Base-by-base conservation (phyloP, 2,888 invertebrate species). In the Prosopocoilus inquinatus region DNA sequence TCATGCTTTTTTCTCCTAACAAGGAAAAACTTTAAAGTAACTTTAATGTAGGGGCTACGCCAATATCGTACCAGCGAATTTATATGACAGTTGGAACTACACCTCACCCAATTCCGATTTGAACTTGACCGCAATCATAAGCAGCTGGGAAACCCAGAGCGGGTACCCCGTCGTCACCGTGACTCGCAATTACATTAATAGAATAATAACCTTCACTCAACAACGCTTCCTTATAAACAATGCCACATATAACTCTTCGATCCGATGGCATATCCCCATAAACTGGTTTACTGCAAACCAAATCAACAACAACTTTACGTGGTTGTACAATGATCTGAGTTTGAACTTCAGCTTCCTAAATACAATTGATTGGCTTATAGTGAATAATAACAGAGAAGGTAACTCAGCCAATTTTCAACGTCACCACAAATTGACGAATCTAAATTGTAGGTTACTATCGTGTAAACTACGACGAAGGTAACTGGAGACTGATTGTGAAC, bases 401-500 rank as follows among this genome's bases (percentile, higher is more conserved):
- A 28, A 28, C 7, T 28, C 20, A 28, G 7, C 20, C 20, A 28
- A 28, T 28, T 5, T 28, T 7, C n/a, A n/a, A n/a, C n/a, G n/a
- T 28, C 20, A 28, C 20, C 20, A 3, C 20, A 2, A 3, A 28
- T 28, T 28, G 5, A 5, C 7, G 7, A 28, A 28, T 28, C 20
- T 7, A 28, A 28, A 28, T 28, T 28, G 32, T 38, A 77, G 75
- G 72, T 32, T 75, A 66, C 57, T 77, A 73, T 60, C 67, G 76
- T 33, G 77, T 78, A 3, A 77, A 76, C 57, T 78, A 78, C 55
- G 75, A 78, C 43, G 55, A 50, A 1, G 48, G 63, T 15, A 77
- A 76, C 55, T 78, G 78, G 78, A 58, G 68, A 1, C 78, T 82
- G 0, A 67, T 88, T 2, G 74, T 78, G 0, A 62, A 67, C 0